Evolutionary conservation across 2,888 invertebrate species (phyloP), one percentile per base, ranked within the genome.

Genomic region (Tryphoninae sp.): DNA sequence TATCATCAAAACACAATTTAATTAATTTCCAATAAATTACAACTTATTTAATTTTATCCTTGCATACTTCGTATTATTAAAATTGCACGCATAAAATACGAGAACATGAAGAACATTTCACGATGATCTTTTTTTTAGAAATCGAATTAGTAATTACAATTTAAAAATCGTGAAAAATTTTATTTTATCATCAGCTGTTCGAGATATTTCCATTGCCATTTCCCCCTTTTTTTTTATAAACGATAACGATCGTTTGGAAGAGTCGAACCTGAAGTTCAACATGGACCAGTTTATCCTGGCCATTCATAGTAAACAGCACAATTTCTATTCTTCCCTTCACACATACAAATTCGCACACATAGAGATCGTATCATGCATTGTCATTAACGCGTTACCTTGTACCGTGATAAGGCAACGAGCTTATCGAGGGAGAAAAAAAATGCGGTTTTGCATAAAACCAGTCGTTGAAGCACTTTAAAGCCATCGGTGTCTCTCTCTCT

Each of bases 391-490:
- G 26, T 51, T 53, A 19, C 19, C 3, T 65, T n/a, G 19, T 49
- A 53, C 22, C 16, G 33, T 64, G 40, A 40, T 13, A 40, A 62
- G 75, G 78, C 78, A 77, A 71, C 40, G 73, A 74, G 80, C 69
- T 77, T 69, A 69, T 61, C 45, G 78, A 42, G 65, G 19, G 11
- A 64, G 23, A 51, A 73, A 72, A 40, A 69, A 73, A 69, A 59
- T 9, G 16, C 62, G 78, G 78, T 80, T 86, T 86, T 80, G 84
- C 72, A 78, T 83, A 84, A 88, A 76, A 72, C 62, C 64, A 58
- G 72, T 83, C 72, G 83, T 85, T 82, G 88, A 87, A 89, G 87
- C 87, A 86, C 88, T 86, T 84, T 88, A 84, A 87, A 87, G 87
- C 85, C 84, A 67, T 75, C 73, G 53, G 55, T 58, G 16, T 23